Evolutionary conservation across 2,888 invertebrate species (phyloP).

Genomic region (Temnothorax rugatulus): DNA sequence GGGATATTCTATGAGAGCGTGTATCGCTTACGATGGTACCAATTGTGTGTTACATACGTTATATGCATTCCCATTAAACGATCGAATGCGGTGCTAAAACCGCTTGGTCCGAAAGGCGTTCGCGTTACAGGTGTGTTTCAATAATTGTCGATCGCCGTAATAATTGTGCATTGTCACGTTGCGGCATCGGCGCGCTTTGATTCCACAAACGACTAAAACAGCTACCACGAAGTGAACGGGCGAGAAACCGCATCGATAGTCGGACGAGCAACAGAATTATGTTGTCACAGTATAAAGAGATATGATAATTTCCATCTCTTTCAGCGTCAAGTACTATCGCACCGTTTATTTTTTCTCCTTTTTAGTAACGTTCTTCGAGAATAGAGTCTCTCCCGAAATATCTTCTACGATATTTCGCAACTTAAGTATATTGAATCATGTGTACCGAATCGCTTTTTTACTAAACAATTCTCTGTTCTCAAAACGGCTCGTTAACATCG

Average conservation of each 20-base stretch:
- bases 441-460: background rate
- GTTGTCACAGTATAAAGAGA: constrained; percentile 1
- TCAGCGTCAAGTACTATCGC: background rate
- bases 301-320: constrained; percentile 15
- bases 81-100: constrained; percentile 23
- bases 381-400: background rate
- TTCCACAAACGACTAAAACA: constrained; percentile 16
- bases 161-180: background rate
- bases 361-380: background rate
- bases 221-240: background rate
- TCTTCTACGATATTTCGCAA: background rate
- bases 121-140: constrained; percentile 7
- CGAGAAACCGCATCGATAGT: background rate
- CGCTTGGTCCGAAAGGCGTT: constrained; percentile 42
- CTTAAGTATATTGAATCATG: background rate
- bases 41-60: background rate
- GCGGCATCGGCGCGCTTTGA: background rate
- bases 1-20: background rate
- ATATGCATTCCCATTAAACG: background rate
- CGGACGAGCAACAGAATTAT: background rate
- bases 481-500: background rate
- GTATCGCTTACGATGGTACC: background rate
- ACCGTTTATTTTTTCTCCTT: background rate
- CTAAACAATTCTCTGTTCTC: background rate
- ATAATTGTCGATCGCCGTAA: constrained; percentile 28